Conservation (phyloP, 2,888 invertebrate genomes). For the Stenotaenia linearis region DNA sequence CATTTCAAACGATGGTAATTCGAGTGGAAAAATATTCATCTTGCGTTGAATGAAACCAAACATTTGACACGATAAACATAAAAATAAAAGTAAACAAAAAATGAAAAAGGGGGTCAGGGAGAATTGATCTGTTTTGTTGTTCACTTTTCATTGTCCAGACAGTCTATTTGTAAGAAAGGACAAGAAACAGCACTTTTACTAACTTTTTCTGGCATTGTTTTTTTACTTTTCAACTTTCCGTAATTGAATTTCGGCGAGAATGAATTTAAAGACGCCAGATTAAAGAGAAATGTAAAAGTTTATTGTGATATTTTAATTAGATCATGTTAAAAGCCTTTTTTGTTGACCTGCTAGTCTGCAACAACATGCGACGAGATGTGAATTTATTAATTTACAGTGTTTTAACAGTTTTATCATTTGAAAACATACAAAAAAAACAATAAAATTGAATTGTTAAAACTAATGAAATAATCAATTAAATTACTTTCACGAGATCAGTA, state of each 20-base stretch:
- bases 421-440: too few species aligned
- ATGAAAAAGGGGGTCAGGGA: neutral
- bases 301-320: too few species aligned
- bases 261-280: neutral
- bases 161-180: neutral
- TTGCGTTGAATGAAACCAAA: neutral
- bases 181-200: neutral
- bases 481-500: too few species aligned
- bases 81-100: neutral
- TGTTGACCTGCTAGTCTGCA: too few species aligned
- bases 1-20: neutral
- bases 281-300: too few species aligned
- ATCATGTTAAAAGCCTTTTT: too few species aligned
- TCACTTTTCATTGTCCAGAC: neutral
- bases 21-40: neutral
- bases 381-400: too few species aligned
- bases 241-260: neutral
- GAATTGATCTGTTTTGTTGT: conserved; percentile 4
- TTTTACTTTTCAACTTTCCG: neutral
- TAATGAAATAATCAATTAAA: too few species aligned
- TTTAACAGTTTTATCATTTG: too few species aligned
- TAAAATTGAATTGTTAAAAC: too few species aligned
- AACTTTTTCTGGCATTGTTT: neutral
- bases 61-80: neutral
- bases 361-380: too few species aligned